Base-by-base conservation (phyloP, 2,113 vertebrate genomes). In the Misgurnus mizolepis region DNA sequence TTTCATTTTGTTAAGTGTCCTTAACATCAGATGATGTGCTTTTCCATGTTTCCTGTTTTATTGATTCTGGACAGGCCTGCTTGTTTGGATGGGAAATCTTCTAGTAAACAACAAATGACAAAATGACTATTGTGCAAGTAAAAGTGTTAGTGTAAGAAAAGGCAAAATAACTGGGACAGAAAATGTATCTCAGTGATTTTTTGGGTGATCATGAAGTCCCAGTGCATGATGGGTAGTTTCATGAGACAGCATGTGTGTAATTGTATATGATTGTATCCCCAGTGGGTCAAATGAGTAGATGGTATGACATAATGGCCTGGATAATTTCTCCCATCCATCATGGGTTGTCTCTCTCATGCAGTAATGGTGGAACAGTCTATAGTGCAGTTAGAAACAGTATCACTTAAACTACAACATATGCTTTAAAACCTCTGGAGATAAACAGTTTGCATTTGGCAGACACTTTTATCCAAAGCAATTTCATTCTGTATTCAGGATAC, bases 241-340 rank as follows among this genome's bases (percentile, higher is more conserved):
- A 73, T 73, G 71, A 73, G 71, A 74, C 55, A 27, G 64, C 10
- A 12, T 1, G 6, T 61, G 6, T 1, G 4, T 45, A 74, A 45
- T 74, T 74, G 11, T 61, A 74, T 39, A 45, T 74, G 55, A 61
- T 74, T 4, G 39, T n/a, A 14, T 11, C 40, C 40, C 40, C 55
- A 73, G 55, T 73, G 71, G 55, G 71, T 55, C n/a, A 60, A 45
- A 45, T 15, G 55, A 61, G 55, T 14, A 6, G 71, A 74, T 74
- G 71, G 71, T 41, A 74, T 74, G 43, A 61, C 6, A 18, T 74
- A 74, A 74, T 74, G 40, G n/a, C n/a, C 40, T 61, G 43, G 71
- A 45, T 74, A 74, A 74, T 74, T 74, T 18, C 55, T 61, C 55
- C 18, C 55, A 74, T 74, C 56, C 71, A 74, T 74, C 71, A 74